Evolutionary conservation across 2,888 invertebrate species (phyloP), one percentile per base, ranked within the genome.

Genomic region (Ophion ellenae): DNA sequence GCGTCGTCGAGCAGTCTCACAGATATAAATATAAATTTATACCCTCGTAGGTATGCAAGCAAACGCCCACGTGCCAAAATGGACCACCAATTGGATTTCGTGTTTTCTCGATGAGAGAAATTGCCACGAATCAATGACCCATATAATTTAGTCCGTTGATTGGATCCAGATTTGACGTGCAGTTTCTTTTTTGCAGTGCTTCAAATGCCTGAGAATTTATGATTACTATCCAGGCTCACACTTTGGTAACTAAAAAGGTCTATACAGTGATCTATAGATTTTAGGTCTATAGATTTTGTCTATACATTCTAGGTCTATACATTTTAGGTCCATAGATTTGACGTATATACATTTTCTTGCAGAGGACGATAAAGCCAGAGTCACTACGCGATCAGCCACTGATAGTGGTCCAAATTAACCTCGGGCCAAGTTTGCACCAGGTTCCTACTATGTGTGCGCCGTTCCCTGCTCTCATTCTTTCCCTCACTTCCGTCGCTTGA

Each of bases 21-120:
- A 61, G 6, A 89, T 88, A 89, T 88, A 82, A 89, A 87, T 80
- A 87, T 79, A 81, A 82, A 67, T 81, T 66, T 81, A 73, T 63
- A 74, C 69, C 3, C 69, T 61, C 67, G 74, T 32, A 82, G n/a
- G 57, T 28, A 47, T 63, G 73, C 32, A 32, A 2, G 17, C 11
- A 24, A 20, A 63, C 40, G n/a, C 6, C 3, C n/a, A n/a, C 7
- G 20, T n/a, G 11, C n/a, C 1, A 73, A 73, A 57, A 36, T 36
- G 59, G 36, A 73, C 10, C 20, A 10, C 28, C 45, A 9, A 47
- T 47, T 14, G 24, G 11, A 9, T 47, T 75, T 75, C 63, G 11
- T 24, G 17, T 63, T 75, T 47, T 28, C 17, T 17, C 11, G 47
- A 73, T 59, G 17, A n/a, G 17, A 36, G 7, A 36, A 73, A 28